These are phyloP conservation scores for Ochropacha duplaris DNA, from an alignment of 2,888 invertebrate genomes.

Conservation along the genomic window DNA sequence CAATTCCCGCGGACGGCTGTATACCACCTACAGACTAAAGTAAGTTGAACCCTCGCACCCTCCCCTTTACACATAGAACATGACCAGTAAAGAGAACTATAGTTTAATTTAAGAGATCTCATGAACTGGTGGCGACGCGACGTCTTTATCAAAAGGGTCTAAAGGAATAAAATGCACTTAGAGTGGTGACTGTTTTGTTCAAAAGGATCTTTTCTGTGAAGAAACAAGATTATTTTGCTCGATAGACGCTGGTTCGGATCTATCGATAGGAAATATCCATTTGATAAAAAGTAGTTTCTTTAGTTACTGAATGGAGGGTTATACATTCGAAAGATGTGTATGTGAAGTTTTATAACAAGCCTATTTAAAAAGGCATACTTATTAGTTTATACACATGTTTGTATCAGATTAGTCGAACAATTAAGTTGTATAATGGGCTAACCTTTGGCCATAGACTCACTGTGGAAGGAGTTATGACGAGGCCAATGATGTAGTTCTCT, in stretches of 20 bases:
- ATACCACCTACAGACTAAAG: conserved; percentile 31
- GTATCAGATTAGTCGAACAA: too few species aligned
- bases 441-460: too few species aligned
- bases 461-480: too few species aligned
- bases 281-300: conserved; percentile 33
- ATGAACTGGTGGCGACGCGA: conserved; percentile 30
- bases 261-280: conserved; percentile 29
- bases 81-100: conserved; percentile 8
- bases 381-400: too few species aligned
- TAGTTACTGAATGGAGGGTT: conserved; percentile 23
- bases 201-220: conserved; percentile 47
- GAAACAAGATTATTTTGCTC: conserved; percentile 59
- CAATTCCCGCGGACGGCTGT: conserved; percentile 56
- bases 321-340: conserved; percentile 13
- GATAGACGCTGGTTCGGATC: conserved; percentile 41
- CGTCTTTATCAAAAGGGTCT: conserved; percentile 56
- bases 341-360: not conserved
- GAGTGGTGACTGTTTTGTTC: conserved; percentile 55
- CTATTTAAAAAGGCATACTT: not conserved
- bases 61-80: conserved; percentile 16
- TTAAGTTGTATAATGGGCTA: too few species aligned
- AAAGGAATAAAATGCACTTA: conserved; percentile 70
- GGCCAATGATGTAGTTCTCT: too few species aligned
- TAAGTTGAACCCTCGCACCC: conserved; percentile 24
- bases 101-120: conserved; percentile 24